phyloP scores from a whole-genome alignment of 2,888 invertebrate species.

The Eledone cirrhosa region DNA sequence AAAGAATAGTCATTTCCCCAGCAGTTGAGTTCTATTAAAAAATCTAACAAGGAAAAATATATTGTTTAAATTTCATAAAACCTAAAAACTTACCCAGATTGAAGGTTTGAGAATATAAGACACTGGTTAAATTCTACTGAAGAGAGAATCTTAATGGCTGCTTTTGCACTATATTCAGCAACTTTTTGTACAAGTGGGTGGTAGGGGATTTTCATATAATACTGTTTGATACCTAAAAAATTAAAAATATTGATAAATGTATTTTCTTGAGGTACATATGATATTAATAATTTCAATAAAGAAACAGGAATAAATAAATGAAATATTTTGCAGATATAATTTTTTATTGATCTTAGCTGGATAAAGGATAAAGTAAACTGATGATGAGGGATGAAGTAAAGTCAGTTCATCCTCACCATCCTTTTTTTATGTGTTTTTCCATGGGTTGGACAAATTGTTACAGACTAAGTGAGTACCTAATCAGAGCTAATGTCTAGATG shows the following conservation, averaged over 20 bases:
- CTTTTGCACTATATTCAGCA: conserved; percentile 63
- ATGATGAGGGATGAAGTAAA: too few relatives aligned
- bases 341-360: too few relatives aligned
- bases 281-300: not conserved
- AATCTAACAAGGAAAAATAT: not conserved
- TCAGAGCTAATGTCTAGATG: too few relatives aligned
- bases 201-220: conserved; percentile 70
- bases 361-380: too few relatives aligned
- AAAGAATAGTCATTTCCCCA: too few relatives aligned
- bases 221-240: conserved; percentile 80
- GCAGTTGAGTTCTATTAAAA: too few relatives aligned
- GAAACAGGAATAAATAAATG: not conserved
- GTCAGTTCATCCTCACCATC: too few relatives aligned
- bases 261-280: not conserved
- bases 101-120: conserved; percentile 89
- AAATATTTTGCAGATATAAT: too few relatives aligned
- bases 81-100: conserved; percentile 71
- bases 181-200: conserved; percentile 59
- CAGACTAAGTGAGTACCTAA: too few relatives aligned
- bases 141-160: conserved; percentile 72
- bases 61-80: not conserved
- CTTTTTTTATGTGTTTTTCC: too few relatives aligned
- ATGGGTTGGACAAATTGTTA: too few relatives aligned
- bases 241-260: not conserved
- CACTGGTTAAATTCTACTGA: conserved; percentile 86